phyloP scores from a whole-genome alignment of 2,113 vertebrate species.

The Machaerirhynchus nigripectus region DNA sequence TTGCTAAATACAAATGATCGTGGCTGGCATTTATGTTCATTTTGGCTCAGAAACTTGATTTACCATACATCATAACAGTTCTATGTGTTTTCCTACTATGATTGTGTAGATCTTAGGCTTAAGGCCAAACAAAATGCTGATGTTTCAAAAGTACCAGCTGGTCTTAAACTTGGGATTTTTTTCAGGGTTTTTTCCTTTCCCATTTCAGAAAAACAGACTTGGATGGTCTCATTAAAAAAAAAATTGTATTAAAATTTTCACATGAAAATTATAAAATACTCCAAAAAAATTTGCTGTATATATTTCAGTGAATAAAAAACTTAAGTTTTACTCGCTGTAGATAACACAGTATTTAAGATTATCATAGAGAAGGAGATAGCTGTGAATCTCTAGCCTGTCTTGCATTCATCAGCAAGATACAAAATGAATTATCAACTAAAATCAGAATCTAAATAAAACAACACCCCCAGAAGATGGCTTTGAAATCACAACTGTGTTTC shows the following conservation, averaged over 20 bases:
- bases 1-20: rapidly evolving
- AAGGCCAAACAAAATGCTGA: neutral
- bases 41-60: neutral
- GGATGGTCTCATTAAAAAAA: neutral
- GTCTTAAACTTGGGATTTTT: neutral
- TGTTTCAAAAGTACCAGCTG: neutral
- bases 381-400: neutral
- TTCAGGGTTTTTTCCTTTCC: neutral
- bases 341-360: neutral
- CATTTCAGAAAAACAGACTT: neutral
- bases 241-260: neutral
- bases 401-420: neutral
- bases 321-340: neutral
- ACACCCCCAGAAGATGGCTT: neutral
- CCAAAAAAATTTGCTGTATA: neutral
- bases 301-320: neutral
- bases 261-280: neutral
- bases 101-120: neutral
- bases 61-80: no score
- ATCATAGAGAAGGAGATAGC: neutral
- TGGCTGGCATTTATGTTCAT: neutral
- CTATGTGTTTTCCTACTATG: neutral
- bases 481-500: neutral
- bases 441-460: neutral
- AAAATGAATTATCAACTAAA: neutral